Conservation (phyloP, 2,113 vertebrate species). For the Lynx canadensis region DNA sequence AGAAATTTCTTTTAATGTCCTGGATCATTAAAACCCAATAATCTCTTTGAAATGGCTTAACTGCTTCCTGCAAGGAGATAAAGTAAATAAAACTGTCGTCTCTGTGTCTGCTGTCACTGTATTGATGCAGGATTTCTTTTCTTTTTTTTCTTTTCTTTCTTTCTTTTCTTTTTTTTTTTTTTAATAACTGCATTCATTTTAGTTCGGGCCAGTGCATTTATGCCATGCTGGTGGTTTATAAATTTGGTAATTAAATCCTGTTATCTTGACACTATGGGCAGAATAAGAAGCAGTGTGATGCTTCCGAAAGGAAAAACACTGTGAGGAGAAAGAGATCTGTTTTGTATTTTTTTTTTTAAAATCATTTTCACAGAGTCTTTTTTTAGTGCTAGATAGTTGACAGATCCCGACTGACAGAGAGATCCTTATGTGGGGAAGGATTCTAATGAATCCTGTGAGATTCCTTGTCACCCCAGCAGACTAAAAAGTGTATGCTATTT, state of each 20-base stretch:
- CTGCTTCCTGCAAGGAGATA: slow-evolving; percentile 68
- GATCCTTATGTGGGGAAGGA: neutral
- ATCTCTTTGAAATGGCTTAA: slow-evolving; percentile 75
- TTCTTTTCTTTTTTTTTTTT: neutral
- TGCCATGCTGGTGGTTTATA: slow-evolving; percentile 44
- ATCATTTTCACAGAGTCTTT: neutral
- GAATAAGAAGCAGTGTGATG: slow-evolving; percentile 42
- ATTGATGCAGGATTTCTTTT: slow-evolving; percentile 38
- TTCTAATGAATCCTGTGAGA: neutral
- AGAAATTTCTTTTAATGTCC: slow-evolving; percentile 58
- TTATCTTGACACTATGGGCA: slow-evolving; percentile 59
- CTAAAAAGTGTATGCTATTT: neutral
- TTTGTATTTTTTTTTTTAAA: neutral
- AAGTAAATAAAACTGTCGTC: slow-evolving; percentile 67
- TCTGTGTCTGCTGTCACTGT: slow-evolving; percentile 17
- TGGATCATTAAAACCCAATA: slow-evolving; percentile 76
- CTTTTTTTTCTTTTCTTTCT: neutral
- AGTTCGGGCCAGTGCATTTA: slow-evolving; percentile 54
- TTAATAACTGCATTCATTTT: slow-evolving; percentile 46
- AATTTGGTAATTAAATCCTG: slow-evolving; percentile 76
- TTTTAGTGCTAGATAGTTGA: slow-evolving; percentile 50
- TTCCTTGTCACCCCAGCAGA: neutral
- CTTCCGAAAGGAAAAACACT: slow-evolving; percentile 46
- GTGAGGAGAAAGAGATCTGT: neutral
- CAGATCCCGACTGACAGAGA: slow-evolving; percentile 27